Percentiles rank a stretch among this genome's conserved stretches.
Evolutionary conservation across 2,888 invertebrate species (phyloP).

Genomic region (Agrotis puta): DNA sequence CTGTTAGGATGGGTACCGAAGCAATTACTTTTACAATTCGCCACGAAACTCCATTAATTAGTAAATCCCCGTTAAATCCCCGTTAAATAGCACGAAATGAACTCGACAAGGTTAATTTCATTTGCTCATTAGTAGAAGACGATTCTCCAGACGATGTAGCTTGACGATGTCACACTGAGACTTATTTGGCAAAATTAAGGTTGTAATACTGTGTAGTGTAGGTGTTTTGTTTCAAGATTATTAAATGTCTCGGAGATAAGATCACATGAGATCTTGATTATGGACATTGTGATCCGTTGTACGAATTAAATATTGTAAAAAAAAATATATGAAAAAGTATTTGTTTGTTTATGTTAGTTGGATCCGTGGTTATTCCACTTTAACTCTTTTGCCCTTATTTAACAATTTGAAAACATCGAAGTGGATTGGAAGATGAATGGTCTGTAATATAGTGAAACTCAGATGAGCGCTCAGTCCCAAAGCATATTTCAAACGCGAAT

Average conservation of each 20-base stretch:
- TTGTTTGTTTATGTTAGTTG: too few species aligned
- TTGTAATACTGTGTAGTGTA: too few species aligned
- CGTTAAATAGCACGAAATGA: constrained; percentile 9
- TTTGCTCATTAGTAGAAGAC: constrained; percentile 54
- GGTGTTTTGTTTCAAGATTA: constrained; percentile 50
- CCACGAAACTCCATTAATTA: constrained; percentile 8
- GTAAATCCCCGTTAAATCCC: constrained; percentile 9
- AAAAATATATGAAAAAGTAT: not conserved
- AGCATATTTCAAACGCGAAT: not conserved
- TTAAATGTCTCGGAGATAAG: constrained; percentile 47
- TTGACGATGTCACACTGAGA: constrained; percentile 19
- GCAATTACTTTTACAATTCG: constrained; percentile 8
- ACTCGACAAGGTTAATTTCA: constrained; percentile 49
- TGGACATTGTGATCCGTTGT: constrained; percentile 2
- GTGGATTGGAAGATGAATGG: not conserved
- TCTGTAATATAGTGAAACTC: not conserved
- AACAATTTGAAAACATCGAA: not conserved
- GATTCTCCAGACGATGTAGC: constrained; percentile 49
- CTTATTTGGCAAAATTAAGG: not conserved
- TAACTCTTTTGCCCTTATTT: not conserved
- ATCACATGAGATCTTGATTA: constrained; percentile 50
- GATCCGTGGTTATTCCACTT: not conserved
- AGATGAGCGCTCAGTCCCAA: not conserved
- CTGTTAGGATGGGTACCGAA: not conserved
- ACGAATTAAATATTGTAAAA: constrained; percentile 1